Evolutionary conservation across 2,888 invertebrate genomes (phyloP).

Genomic region (Drosophila emarginata): DNA sequence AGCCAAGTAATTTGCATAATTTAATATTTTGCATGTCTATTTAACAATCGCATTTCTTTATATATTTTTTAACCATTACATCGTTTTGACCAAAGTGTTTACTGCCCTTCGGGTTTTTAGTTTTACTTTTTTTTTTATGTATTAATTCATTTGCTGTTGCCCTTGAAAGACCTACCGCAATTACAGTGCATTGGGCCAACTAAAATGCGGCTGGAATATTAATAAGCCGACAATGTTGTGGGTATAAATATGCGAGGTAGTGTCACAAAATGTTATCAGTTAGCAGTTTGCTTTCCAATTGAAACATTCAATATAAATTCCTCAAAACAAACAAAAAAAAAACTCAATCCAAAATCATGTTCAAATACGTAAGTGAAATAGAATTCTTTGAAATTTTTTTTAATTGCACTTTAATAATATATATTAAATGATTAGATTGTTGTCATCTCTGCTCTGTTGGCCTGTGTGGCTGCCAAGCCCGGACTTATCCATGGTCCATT

Average conservation of each 20-base stretch:
- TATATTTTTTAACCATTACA: too few species aligned
- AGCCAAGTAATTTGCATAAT: too few species aligned
- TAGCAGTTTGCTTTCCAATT: conserved; percentile 38
- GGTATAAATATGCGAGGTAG: conserved; percentile 60
- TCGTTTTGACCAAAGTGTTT: conserved; percentile 28
- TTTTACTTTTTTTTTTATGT: conserved; percentile 10
- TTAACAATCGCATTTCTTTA: too few species aligned
- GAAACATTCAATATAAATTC: conserved; percentile 24
- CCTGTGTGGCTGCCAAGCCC: conserved; percentile 70
- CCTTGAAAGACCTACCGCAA: conserved; percentile 53
- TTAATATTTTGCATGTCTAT: neutral
- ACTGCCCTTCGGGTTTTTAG: conserved; percentile 70
- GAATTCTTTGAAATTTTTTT: too few species aligned
- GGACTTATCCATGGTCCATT: conserved; percentile 55
- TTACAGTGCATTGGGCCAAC: conserved; percentile 55
- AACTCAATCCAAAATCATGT: conserved; percentile 51
- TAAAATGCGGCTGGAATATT: conserved; percentile 46
- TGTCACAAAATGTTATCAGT: conserved; percentile 55
- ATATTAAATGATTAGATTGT: conserved; percentile 52
- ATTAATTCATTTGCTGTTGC: conserved; percentile 13
- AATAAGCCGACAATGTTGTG: conserved; percentile 42
- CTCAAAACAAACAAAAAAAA: conserved; percentile 24
- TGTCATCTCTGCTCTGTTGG: conserved; percentile 69
- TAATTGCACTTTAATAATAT: neutral
- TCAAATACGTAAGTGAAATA: conserved; percentile 66